Evolutionary conservation across 2,113 vertebrate species (phyloP).

Genomic region (Ivindomyrus marchei): DNA sequence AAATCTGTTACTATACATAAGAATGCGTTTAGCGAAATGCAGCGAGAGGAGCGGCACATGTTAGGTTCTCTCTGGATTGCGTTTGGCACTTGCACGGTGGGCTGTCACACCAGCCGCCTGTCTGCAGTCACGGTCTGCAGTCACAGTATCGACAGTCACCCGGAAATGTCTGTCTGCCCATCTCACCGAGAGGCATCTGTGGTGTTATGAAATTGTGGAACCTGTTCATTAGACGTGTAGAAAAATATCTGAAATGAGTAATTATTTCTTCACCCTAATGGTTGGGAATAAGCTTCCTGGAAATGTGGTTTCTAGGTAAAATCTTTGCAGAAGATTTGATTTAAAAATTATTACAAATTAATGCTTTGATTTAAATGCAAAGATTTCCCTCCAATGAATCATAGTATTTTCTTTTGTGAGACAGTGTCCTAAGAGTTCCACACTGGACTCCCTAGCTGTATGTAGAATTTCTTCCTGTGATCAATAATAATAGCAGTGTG

Average conservation of each 20-base stretch:
- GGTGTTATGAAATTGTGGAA: not conserved
- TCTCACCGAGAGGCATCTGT: not conserved
- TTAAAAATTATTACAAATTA: conserved; percentile 4
- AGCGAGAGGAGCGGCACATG: not conserved
- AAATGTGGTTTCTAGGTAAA: not conserved
- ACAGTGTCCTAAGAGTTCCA: not conserved
- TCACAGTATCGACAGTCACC: not conserved
- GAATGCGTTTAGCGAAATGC: not conserved
- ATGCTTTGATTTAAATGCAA: conserved; percentile 7
- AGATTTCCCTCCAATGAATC: not conserved
- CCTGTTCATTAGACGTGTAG: not conserved
- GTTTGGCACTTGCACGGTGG: not conserved
- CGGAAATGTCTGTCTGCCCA: too few species aligned
- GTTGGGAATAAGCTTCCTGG: not conserved
- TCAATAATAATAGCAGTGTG: not conserved
- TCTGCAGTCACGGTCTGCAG: not conserved
- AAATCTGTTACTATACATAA: not conserved
- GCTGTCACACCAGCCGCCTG: not conserved
- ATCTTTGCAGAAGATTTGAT: not conserved
- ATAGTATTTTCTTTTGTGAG: not conserved
- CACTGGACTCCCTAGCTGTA: not conserved
- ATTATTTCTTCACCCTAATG: not conserved
- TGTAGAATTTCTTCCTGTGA: not conserved
- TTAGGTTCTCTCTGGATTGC: not conserved
- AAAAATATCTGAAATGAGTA: not conserved